phyloP scores from a whole-genome alignment of 2,113 vertebrate species.

The Ranitomeya imitator region DNA sequence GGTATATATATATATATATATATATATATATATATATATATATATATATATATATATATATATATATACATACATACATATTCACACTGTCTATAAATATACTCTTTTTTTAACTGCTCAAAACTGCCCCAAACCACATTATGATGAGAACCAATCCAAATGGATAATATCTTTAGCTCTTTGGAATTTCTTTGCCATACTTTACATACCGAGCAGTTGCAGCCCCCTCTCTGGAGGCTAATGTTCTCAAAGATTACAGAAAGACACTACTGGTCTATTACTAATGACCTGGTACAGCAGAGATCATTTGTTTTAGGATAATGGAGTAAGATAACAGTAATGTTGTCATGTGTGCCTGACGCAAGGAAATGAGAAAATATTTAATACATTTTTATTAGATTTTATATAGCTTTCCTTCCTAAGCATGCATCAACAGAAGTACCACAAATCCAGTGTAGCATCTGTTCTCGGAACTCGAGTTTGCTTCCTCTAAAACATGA shows the following conservation, averaged over 20 bases:
- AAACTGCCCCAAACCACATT: not conserved
- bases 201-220: slow-evolving; percentile 3
- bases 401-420: slow-evolving; percentile 31
- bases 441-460: not conserved
- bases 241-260: slow-evolving; percentile 43
- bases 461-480: slow-evolving; percentile 9
- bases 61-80: too few relatives aligned
- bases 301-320: slow-evolving; percentile 44
- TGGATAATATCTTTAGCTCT: not conserved
- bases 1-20: too few relatives aligned
- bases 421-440: slow-evolving; percentile 36
- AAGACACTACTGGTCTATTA: slow-evolving; percentile 21
- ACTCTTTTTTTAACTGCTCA: too few relatives aligned
- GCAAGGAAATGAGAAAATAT: slow-evolving; percentile 38
- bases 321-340: slow-evolving; percentile 41
- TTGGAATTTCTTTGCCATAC: slow-evolving; percentile 5
- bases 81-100: too few relatives aligned
- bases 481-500: not conserved
- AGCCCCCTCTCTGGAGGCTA: slow-evolving; percentile 29
- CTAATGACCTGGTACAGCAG: slow-evolving; percentile 38
- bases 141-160: not conserved
- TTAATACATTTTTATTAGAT: slow-evolving; percentile 50
- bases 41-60: too few relatives aligned
- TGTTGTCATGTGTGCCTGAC: slow-evolving; percentile 30
- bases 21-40: too few relatives aligned